Base-by-base conservation (phyloP, 2,888 invertebrate genomes). In the Galeopsomyia nigrocyanea region DNA sequence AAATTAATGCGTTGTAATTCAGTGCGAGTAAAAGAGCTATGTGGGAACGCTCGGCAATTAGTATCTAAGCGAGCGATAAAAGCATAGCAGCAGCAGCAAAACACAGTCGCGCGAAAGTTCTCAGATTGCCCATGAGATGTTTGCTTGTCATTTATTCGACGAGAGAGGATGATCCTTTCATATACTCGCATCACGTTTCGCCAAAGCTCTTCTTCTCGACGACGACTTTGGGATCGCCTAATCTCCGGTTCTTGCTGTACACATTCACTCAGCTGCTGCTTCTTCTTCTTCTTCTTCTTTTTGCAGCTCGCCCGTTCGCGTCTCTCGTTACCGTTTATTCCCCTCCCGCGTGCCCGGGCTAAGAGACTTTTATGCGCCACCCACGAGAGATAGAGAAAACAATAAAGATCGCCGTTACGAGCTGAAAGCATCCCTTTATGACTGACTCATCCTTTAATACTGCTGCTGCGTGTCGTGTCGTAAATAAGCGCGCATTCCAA, bases 171-270 rank as follows among this genome's bases (percentile, higher is more conserved):
- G 66, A 70, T 70, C 66, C 57, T 67, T 70, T 66, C 57, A 66
- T 5, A 5, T 70, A 70, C 65, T 69, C 62, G 73, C 70, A 74
- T 70, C 67, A 55, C 57, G 66, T 66, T 63, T 70, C 67, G 62
- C 66, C 57, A 67, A 63, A 69, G 63, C 63, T 68, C 68, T 64
- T 13, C 10, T 39, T 39, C 39, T 64, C 58, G 56, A 26, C 53
- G 19, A 10, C 50, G 51, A 16, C 19, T 58, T 57, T 46, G 64
- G 64, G 53, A 60, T 68, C 64, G 64, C 58, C 68, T 64, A 72
- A 69, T 66, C 69, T 73, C 69, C 64, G 61, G 53, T 64, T 31
- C 26, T 26, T 50, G 57, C 58, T 13, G 46, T 66, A 26, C 53
- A n/a, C 63, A 39, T 58, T 39, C 50, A 14, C 46, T 55, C 61